Evolutionary conservation across 2,797 vertebrate species (phyloP).

Genomic region (Enteromius treurensis): DNA sequence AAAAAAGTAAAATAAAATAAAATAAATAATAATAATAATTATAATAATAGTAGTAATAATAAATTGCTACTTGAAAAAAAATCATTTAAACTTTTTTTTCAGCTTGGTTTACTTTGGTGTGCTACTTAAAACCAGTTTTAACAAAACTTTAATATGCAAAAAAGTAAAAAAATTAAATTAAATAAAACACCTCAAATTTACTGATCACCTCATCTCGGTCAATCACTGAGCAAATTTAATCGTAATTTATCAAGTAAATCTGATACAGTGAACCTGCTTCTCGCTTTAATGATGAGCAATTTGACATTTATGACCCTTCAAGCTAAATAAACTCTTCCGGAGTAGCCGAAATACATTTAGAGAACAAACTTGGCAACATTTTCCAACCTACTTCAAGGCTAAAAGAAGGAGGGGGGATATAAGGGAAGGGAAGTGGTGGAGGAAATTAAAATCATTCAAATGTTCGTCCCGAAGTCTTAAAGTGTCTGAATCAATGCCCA

Average conservation of each 20-base stretch:
- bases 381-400: conserved; percentile 21
- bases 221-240: neutral
- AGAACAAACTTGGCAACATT: conserved; percentile 33
- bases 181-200: neutral
- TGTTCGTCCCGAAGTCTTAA: conserved; percentile 50
- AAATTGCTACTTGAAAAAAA: neutral
- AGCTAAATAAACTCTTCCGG: neutral
- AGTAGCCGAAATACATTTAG: neutral
- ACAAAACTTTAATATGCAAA: neutral
- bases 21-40: neutral
- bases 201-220: neutral
- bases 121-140: neutral
- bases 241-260: neutral
- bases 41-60: neutral
- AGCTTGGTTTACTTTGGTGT: neutral
- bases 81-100: neutral
- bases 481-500: conserved; percentile 56
- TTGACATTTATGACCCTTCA: neutral
- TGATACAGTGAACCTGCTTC: neutral
- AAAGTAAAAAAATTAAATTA: neutral
- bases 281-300: neutral
- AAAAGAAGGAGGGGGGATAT: conserved; percentile 46
- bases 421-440: conserved; percentile 59
- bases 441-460: conserved; percentile 67
- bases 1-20: neutral